A percentile compares a stretch with the other conserved stretches of the same genome.
phyloP scores from a whole-genome alignment of 2,888 invertebrate species.

The Pyrocoelia pectoralis region DNA sequence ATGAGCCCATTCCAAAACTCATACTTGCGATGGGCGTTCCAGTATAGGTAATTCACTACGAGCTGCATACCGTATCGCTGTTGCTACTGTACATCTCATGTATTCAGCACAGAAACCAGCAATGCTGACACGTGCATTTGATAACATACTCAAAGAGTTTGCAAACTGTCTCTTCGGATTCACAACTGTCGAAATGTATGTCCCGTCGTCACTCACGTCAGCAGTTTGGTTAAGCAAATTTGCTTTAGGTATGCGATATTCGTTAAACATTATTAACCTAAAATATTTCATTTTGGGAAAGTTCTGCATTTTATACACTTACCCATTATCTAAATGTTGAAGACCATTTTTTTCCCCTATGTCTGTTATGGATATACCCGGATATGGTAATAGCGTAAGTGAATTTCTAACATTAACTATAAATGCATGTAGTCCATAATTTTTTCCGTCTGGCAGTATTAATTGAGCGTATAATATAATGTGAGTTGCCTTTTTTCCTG shows the following conservation, averaged over 20 bases:
- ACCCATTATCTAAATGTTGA: constrained; percentile 96
- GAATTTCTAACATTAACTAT: constrained; percentile 84
- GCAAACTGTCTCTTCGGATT: constrained; percentile 77
- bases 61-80: constrained; percentile 87
- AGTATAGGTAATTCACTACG: constrained; percentile 82
- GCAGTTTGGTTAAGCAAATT: constrained; percentile 85
- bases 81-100: constrained; percentile 77
- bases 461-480: constrained; percentile 89
- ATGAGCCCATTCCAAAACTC: constrained; percentile 44
- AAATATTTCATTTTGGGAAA: constrained; percentile 53
- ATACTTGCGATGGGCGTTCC: constrained; percentile 90
- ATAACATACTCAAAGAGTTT: constrained; percentile 70
- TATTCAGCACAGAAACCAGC: constrained; percentile 65
- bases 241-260: constrained; percentile 81
- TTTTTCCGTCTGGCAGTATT: constrained; percentile 76
- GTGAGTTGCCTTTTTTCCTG: constrained; percentile 84
- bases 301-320: constrained; percentile 30
- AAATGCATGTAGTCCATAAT: constrained; percentile 89
- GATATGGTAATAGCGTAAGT: constrained; percentile 72
- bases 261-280: constrained; percentile 78
- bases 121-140: constrained; percentile 83
- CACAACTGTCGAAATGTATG: constrained; percentile 76
- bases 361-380: constrained; percentile 88
- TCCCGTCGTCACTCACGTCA: constrained; percentile 85
- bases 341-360: constrained; percentile 92